Conservation (phyloP, 2,113 vertebrate genomes). For the Periophthalmodon schlosseri region DNA sequence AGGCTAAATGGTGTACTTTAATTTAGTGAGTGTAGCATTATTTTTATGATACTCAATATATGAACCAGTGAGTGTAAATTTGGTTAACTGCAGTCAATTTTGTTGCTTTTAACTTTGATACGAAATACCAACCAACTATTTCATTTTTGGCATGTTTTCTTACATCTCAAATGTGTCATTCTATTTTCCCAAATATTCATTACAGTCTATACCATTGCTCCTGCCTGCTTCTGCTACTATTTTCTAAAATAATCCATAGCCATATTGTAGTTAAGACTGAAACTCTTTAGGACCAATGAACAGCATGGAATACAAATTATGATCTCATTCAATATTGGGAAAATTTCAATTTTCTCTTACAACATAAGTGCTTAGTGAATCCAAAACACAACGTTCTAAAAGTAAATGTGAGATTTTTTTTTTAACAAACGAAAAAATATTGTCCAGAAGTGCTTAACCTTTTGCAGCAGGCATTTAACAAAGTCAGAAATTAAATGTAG, state of each 20-base stretch:
- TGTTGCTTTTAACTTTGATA: too few species aligned
- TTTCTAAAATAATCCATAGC: background rate
- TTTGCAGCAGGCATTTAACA: background rate
- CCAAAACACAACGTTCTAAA: background rate
- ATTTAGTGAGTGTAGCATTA: too few species aligned
- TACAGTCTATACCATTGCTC: background rate
- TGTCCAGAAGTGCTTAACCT: background rate
- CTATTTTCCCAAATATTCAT: background rate
- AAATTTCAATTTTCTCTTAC: background rate
- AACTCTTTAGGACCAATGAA: background rate
- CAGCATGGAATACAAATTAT: background rate
- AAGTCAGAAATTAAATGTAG: background rate
- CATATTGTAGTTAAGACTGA: background rate
- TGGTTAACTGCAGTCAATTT: too few species aligned
- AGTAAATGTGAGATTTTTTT: background rate
- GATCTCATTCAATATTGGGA: background rate
- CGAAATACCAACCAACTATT: too few species aligned
- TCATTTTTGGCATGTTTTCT: too few species aligned
- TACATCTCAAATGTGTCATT: background rate
- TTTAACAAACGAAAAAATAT: constrained; percentile 3
- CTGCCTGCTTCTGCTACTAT: background rate
- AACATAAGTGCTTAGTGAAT: background rate
- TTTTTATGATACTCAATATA: too few species aligned
- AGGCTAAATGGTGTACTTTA: too few species aligned
- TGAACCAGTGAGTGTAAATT: too few species aligned